A percentile compares a stretch with the other conserved stretches of the same genome.
These are phyloP conservation scores for Noctua fimbriata DNA, from an alignment of 2,888 invertebrate genomes.

Conservation along the genomic window DNA sequence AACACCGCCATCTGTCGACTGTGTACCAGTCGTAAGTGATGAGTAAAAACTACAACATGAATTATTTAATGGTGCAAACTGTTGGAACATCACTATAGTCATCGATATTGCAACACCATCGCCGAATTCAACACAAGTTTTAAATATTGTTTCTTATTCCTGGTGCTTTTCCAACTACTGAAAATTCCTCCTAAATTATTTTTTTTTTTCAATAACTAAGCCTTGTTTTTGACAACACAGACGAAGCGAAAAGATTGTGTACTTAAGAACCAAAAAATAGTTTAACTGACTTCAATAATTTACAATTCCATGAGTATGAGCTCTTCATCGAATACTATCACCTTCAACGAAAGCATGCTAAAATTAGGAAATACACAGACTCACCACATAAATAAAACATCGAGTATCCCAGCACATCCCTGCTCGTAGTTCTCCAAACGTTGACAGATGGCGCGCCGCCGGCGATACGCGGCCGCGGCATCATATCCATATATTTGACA, in stretches of 20 bases:
- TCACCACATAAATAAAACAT: slow-evolving; percentile 28
- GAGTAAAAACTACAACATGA: slow-evolving; percentile 80
- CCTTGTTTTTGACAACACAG: not conserved
- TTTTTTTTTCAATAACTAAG: not conserved
- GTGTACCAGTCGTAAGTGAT: slow-evolving; percentile 69
- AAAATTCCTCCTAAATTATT: not conserved
- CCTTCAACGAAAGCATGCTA: not conserved
- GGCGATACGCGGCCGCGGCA: slow-evolving; percentile 64
- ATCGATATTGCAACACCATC: slow-evolving; percentile 34
- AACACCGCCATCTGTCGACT: slow-evolving; percentile 84
- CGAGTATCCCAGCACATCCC: slow-evolving; percentile 39
- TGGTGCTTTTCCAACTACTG: not conserved
- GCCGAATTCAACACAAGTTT: not conserved
- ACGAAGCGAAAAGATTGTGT: not conserved
- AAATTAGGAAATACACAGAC: not conserved
- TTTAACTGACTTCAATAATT: not conserved
- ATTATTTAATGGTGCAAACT: slow-evolving; percentile 75
- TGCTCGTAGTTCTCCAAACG: slow-evolving; percentile 69
- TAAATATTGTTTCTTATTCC: not conserved
- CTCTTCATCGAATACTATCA: not conserved
- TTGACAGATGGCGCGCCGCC: slow-evolving; percentile 81
- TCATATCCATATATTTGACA: slow-evolving; percentile 73
- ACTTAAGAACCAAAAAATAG: not conserved
- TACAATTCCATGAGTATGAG: not conserved
- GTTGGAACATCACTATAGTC: slow-evolving; percentile 44